Percentiles rank a stretch among this genome's conserved stretches.
Conservation (phyloP, 2,113 vertebrate species). For the Romanogobio albipinnatus region DNA sequence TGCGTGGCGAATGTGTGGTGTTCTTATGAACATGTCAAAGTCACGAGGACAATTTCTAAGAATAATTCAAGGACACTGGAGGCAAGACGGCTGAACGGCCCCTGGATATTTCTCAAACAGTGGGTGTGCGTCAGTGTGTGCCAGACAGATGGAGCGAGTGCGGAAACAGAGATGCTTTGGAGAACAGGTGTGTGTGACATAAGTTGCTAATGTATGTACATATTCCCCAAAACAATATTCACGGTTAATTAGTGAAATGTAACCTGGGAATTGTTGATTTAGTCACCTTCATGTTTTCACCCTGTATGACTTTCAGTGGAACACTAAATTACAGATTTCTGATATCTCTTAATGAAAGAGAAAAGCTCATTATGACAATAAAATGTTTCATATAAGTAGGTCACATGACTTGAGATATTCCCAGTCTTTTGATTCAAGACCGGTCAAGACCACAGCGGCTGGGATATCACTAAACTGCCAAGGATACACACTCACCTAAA, state of each 20-base stretch:
- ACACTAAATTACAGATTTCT: background rate
- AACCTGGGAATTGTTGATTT: background rate
- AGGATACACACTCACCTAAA: too few relatives aligned
- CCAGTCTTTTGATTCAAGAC: too few relatives aligned
- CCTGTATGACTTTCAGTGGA: background rate
- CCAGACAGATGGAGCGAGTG: constrained; percentile 7
- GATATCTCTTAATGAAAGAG: background rate
- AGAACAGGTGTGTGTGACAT: constrained; percentile 6
- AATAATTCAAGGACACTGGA: constrained; percentile 33
- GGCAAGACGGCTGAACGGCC: background rate
- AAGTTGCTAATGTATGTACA: background rate
- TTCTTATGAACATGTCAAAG: constrained; percentile 21
- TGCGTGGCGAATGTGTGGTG: background rate
- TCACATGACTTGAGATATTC: too few relatives aligned
- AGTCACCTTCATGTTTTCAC: background rate
- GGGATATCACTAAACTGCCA: too few relatives aligned
- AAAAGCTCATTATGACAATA: background rate
- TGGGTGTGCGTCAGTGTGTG: background rate
- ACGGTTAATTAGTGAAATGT: background rate
- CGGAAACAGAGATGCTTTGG: background rate
- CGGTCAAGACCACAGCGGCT: too few relatives aligned
- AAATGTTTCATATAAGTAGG: background rate
- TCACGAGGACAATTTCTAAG: constrained; percentile 18
- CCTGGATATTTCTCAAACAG: background rate
- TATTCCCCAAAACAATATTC: constrained; percentile 15